Evolutionary conservation across 2,888 invertebrate species (phyloP).

Genomic region (Netelia fuscicornis): DNA sequence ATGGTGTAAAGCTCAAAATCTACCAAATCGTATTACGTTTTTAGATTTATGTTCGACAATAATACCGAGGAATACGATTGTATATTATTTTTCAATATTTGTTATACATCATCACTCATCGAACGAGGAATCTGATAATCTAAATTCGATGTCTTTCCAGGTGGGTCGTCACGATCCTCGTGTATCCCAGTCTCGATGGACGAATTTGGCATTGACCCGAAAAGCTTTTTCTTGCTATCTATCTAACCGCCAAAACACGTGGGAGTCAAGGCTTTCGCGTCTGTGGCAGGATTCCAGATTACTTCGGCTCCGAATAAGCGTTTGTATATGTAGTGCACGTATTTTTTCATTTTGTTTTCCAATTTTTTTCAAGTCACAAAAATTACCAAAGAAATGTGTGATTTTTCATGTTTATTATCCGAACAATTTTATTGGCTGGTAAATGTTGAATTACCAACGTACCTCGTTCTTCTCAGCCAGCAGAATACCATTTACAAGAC

Average conservation of each 20-base stretch:
- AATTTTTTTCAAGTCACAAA: neutral
- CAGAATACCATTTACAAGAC: slow-evolving; percentile 82
- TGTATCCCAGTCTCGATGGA: slow-evolving; percentile 59
- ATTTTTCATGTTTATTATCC: neutral
- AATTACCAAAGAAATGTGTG: neutral
- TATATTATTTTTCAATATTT: slow-evolving; percentile 3
- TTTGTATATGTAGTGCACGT: slow-evolving; percentile 12
- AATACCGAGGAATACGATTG: neutral
- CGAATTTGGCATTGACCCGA: slow-evolving; percentile 75
- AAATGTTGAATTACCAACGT: slow-evolving; percentile 60
- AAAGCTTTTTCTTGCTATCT: slow-evolving; percentile 61
- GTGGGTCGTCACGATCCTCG: neutral
- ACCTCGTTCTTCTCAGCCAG: slow-evolving; percentile 84
- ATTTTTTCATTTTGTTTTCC: slow-evolving; percentile 14
- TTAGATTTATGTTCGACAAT: neutral
- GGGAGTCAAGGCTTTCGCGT: slow-evolving; percentile 76
- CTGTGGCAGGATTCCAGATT: slow-evolving; percentile 78
- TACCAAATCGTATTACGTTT: neutral
- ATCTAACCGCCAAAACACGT: slow-evolving; percentile 65
- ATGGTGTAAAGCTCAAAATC: neutral
- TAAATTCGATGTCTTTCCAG: slow-evolving; percentile 9
- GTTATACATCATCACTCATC: slow-evolving; percentile 10
- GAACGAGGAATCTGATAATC: slow-evolving; percentile 1
- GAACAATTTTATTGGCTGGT: neutral
- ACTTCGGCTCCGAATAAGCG: slow-evolving; percentile 68